Base-by-base conservation (phyloP, 1,140 invertebrate species). In the Drosophila neocordata region DNA sequence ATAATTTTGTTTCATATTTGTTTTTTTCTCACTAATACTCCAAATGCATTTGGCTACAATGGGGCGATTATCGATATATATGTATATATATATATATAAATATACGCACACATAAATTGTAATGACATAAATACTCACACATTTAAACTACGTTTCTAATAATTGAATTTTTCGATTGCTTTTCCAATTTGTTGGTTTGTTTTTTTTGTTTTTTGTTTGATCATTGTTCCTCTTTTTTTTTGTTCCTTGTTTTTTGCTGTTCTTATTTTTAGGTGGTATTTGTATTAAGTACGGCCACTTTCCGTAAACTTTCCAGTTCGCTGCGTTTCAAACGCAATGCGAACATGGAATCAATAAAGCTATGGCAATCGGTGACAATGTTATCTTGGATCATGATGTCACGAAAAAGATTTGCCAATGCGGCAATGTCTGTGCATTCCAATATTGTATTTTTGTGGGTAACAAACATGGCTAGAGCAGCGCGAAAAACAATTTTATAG, bases 401-500 rank as follows among this genome's bases (percentile, higher is more conserved):
- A 81, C 95, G 95, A 82, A 97, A 96, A 74, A 94, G 93, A 68
- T 94, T 93, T 1, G 95, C 94, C 48, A 96, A 90, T 41, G 95
- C 93, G n/a, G 93, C 91, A 79, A 97, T 95, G 77, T 96, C 95
- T 64, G 94, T 93, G 73, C 95, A 95, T 31, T 92, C 93, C 58
- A 96, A 88, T 63, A 97, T 93, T 67, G 93, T 93, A 5, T 93
- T 92, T 81, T 93, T 93, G 79, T 97, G 95, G 61, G 94, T 92
- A 77, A 94, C 93, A 35, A 98, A 94, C 64, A 98, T 92, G 27
- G 96, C 95, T 52, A 98, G 85, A 52, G 95, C 95, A 22, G 97
- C 97, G 62, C 96, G 93, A 78, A 97, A 96, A 24, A 98, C 77
- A 31, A 93, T 90, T 83, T 98, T 99, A 38, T 95, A 96, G 18